Conservation (phyloP, 2,113 vertebrate genomes). For the Odontophorus gujanensis region DNA sequence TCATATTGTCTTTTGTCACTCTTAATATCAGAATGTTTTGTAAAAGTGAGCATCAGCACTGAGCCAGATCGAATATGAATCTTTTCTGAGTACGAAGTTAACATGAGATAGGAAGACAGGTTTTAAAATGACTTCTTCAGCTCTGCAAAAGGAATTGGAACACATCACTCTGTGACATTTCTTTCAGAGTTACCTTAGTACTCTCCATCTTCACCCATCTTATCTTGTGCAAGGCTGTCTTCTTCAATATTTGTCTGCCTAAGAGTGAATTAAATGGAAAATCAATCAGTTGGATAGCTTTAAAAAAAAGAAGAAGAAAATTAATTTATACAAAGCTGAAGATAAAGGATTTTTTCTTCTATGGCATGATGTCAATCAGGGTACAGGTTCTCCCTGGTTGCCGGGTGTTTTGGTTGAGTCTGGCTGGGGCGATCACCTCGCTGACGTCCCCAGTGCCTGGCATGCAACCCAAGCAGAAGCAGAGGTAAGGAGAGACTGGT, state of each 20-base stretch:
- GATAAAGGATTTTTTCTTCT: background rate
- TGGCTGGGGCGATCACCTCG: background rate
- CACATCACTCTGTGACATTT: background rate
- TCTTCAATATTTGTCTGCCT: background rate
- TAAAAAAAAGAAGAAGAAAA: background rate
- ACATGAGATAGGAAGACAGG: background rate
- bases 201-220: background rate
- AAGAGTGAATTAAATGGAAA: constrained; percentile 1
- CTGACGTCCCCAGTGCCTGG: background rate
- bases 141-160: constrained; percentile 4
- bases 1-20: constrained; percentile 16
- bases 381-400: background rate
- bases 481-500: background rate
- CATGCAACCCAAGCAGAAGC: background rate
- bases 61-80: background rate
- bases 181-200: constrained; percentile 25
- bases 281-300: background rate
- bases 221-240: background rate
- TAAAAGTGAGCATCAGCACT: background rate
- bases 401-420: background rate
- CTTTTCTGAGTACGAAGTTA: background rate
- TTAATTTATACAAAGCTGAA: background rate
- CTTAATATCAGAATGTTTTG: background rate
- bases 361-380: background rate
- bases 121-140: background rate